Evolutionary conservation across 2,888 invertebrate species (phyloP).

Genomic region (Sesia bembeciformis): DNA sequence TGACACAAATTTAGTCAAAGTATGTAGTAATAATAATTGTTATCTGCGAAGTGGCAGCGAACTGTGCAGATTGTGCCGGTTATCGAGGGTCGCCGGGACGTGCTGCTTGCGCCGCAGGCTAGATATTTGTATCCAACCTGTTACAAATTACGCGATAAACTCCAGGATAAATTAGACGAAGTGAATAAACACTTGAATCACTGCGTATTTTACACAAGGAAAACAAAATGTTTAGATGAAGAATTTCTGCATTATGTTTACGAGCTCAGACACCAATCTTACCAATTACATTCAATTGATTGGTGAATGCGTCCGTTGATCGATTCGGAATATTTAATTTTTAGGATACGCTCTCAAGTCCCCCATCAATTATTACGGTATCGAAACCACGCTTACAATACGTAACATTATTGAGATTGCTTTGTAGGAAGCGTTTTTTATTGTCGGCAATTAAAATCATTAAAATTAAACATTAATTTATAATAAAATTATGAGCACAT

Average conservation of each 20-base stretch:
- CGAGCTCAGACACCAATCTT: slow-evolving; percentile 28
- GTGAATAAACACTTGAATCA: neutral
- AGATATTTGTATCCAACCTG: slow-evolving; percentile 10
- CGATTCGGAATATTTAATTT: slow-evolving; percentile 16
- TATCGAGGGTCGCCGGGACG: slow-evolving; percentile 47
- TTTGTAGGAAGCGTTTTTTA: too few species aligned
- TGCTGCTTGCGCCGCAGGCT: slow-evolving; percentile 16
- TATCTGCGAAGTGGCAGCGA: slow-evolving; percentile 39
- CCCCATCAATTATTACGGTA: neutral
- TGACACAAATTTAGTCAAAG: slow-evolving; percentile 7
- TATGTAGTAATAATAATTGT: slow-evolving; percentile 27
- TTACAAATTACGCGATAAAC: neutral
- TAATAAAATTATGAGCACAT: too few species aligned
- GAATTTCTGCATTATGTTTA: slow-evolving; percentile 16
- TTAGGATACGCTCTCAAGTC: slow-evolving; percentile 1
- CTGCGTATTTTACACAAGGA: neutral
- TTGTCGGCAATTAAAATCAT: too few species aligned
- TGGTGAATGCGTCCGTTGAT: slow-evolving; percentile 31
- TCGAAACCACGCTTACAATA: too few species aligned
- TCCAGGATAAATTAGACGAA: neutral
- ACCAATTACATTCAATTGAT: slow-evolving; percentile 59
- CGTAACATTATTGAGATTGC: too few species aligned
- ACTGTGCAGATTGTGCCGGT: slow-evolving; percentile 44
- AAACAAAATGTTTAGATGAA: neutral
- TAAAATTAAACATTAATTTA: too few species aligned